phyloP scores from a whole-genome alignment of 2,113 vertebrate genomes.

The Prionailurus bengalensis region DNA sequence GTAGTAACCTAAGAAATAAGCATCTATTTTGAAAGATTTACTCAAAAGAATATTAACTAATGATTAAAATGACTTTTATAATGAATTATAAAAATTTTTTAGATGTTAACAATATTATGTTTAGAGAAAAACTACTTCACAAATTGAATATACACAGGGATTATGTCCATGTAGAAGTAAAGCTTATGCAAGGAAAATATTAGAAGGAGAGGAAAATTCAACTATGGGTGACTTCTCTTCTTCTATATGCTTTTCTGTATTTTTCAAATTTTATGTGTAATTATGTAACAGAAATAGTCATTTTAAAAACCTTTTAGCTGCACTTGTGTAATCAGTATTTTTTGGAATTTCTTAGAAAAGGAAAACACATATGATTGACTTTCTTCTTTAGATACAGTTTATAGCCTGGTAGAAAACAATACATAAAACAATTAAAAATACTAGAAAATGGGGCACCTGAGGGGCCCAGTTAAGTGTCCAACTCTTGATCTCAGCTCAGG shows the following conservation, averaged over 20 bases:
- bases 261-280: conserved; percentile 19
- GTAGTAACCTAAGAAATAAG: not conserved
- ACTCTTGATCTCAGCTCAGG: too few species aligned
- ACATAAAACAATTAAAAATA: not conserved
- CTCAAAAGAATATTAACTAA: not conserved
- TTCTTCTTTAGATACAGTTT: not conserved
- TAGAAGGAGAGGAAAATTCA: not conserved
- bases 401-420: not conserved
- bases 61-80: not conserved
- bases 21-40: not conserved
- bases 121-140: not conserved
- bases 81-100: not conserved
- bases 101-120: not conserved
- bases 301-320: not conserved
- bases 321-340: not conserved
- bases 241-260: not conserved
- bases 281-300: not conserved
- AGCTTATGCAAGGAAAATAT: not conserved
- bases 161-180: not conserved
- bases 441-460: not conserved
- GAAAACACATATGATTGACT: not conserved
- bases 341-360: not conserved
- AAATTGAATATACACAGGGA: not conserved
- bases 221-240: not conserved
- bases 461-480: too few species aligned